Conservation (phyloP, 2,113 vertebrate genomes). For the Panurus biarmicus region DNA sequence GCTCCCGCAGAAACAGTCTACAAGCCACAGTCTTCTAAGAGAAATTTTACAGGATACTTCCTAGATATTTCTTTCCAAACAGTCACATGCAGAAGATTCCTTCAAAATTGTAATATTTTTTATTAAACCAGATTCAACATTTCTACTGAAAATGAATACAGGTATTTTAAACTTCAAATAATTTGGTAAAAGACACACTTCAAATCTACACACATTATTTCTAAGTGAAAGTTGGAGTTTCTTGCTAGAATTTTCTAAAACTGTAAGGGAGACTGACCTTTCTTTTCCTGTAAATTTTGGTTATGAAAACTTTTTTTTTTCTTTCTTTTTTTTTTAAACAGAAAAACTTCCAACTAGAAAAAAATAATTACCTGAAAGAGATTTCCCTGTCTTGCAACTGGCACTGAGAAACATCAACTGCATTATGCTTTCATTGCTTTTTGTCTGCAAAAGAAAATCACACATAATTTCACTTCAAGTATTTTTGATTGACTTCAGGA, state of each 20-base stretch:
- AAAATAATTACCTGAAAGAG: neutral
- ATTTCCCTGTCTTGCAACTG: neutral
- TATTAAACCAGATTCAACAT: neutral
- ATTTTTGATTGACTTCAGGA: neutral
- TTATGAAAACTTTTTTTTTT: neutral
- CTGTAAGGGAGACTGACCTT: neutral
- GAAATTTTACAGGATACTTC: neutral
- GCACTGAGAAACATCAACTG: neutral
- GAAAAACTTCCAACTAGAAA: neutral
- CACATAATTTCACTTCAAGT: neutral
- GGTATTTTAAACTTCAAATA: neutral
- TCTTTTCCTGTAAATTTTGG: neutral
- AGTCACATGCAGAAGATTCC: neutral
- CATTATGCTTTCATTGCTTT: neutral
- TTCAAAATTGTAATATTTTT: neutral
- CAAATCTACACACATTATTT: neutral
- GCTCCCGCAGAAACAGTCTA: neutral
- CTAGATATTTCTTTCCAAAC: neutral
- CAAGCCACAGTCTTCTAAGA: neutral
- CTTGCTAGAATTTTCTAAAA: neutral
- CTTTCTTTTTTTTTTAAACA: neutral
- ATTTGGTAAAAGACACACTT: neutral
- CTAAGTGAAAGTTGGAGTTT: neutral
- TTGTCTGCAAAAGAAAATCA: neutral
- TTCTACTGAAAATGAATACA: neutral